Conservation (phyloP, 2,888 invertebrate genomes). For the Athetis lepigone region DNA sequence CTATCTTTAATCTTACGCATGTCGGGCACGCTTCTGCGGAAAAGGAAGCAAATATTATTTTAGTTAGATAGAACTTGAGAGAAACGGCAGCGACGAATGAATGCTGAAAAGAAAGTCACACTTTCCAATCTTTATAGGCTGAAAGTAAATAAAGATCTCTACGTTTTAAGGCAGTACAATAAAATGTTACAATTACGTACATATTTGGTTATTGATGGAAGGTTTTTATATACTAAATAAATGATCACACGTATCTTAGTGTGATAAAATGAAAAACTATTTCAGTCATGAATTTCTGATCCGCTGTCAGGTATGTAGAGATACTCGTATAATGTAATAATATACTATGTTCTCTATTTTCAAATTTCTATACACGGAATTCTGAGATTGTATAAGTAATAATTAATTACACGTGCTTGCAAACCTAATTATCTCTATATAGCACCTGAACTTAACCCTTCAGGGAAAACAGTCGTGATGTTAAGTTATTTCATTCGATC, state of each 20-base stretch:
- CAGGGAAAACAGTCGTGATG: too few relatives aligned
- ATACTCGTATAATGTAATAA: too few relatives aligned
- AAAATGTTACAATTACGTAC: neutral
- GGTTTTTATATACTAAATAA: neutral
- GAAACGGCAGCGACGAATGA: neutral
- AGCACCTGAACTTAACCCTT: too few relatives aligned
- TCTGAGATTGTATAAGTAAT: too few relatives aligned
- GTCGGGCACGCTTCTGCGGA: slow-evolving; percentile 19
- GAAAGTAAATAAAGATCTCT: neutral
- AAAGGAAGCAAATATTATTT: slow-evolving; percentile 40
- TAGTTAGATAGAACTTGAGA: slow-evolving; percentile 28
- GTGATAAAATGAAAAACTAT: neutral
- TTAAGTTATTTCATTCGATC: too few relatives aligned
- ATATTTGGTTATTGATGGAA: neutral
- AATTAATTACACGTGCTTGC: too few relatives aligned
- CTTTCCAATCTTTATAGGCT: neutral
- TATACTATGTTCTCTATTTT: too few relatives aligned
- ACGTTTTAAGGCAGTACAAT: neutral
- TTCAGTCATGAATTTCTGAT: neutral
- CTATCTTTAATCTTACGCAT: slow-evolving; percentile 15
- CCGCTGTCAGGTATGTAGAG: neutral
- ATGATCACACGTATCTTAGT: too few relatives aligned
- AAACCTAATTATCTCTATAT: too few relatives aligned
- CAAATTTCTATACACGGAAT: too few relatives aligned
- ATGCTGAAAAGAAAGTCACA: slow-evolving; percentile 1